Percentiles rank a stretch among this genome's conserved stretches.
These are phyloP conservation scores for Cuniculus paca DNA, from an alignment of 2,797 vertebrate species.

Conservation along the genomic window DNA sequence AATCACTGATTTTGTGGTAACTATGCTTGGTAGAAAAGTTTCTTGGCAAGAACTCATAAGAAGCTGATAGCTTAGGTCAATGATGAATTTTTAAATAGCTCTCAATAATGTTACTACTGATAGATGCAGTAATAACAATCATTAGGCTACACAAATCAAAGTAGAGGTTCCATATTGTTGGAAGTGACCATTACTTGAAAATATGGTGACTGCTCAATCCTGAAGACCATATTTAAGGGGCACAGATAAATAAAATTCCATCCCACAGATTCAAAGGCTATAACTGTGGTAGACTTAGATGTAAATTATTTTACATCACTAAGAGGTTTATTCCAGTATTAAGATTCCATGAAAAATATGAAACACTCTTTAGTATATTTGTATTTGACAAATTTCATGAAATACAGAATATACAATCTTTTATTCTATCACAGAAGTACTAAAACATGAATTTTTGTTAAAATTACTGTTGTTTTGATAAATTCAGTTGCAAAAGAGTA, in stretches of 20 bases:
- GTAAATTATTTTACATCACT: slow-evolving; percentile 35
- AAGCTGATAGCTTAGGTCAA: background rate
- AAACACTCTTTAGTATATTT: background rate
- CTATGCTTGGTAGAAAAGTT: background rate
- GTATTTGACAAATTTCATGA: background rate
- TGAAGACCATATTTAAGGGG: background rate
- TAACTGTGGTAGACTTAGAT: background rate
- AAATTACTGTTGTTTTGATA: slow-evolving; percentile 58
- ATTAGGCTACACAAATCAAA: background rate
- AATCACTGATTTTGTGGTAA: background rate
- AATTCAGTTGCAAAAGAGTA: background rate
- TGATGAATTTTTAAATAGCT: background rate
- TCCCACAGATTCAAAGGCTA: background rate
- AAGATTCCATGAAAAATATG: slow-evolving; percentile 8
- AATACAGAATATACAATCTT: background rate
- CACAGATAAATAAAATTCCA: background rate
- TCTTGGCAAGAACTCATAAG: background rate
- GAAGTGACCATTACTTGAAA: background rate
- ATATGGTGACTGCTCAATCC: background rate
- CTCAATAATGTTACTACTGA: background rate
- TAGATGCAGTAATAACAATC: background rate
- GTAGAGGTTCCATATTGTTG: background rate
- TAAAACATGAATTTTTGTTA: slow-evolving; percentile 3
- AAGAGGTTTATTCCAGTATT: background rate
- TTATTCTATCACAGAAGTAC: background rate